These are phyloP conservation scores for Lutra lutra DNA, from an alignment of 2,797 vertebrate genomes.

Conservation along the genomic window DNA sequence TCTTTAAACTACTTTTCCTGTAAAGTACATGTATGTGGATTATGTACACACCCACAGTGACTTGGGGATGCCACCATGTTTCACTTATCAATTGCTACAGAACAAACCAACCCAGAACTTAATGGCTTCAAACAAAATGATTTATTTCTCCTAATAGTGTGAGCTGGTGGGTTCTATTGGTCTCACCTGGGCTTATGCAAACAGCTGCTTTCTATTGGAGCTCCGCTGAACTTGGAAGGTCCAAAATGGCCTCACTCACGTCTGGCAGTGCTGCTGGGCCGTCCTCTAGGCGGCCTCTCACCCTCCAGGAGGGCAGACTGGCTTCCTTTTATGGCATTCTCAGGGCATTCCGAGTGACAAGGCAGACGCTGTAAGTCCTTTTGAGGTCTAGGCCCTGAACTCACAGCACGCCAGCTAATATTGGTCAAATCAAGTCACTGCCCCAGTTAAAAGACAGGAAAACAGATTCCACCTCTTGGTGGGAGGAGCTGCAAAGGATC, in stretches of 20 bases:
- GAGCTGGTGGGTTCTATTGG: background rate
- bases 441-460: background rate
- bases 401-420: background rate
- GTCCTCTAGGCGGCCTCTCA: background rate
- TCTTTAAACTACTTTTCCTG: slow-evolving; percentile 16
- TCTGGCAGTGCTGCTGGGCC: background rate
- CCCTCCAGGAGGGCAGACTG: background rate
- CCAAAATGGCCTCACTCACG: background rate
- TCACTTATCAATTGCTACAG: background rate
- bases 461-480: background rate
- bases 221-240: background rate
- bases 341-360: background rate
- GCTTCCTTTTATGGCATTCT: background rate
- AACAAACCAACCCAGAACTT: background rate
- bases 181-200: background rate
- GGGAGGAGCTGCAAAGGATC: background rate
- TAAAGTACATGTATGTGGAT: background rate
- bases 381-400: background rate
- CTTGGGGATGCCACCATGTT: background rate
- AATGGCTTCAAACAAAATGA: background rate
- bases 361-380: background rate
- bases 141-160: background rate
- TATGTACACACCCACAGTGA: background rate
- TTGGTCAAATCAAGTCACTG: background rate
- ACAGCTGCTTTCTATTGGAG: background rate